phyloP scores from a whole-genome alignment of 2,113 vertebrate species.

The Caretta caretta region DNA sequence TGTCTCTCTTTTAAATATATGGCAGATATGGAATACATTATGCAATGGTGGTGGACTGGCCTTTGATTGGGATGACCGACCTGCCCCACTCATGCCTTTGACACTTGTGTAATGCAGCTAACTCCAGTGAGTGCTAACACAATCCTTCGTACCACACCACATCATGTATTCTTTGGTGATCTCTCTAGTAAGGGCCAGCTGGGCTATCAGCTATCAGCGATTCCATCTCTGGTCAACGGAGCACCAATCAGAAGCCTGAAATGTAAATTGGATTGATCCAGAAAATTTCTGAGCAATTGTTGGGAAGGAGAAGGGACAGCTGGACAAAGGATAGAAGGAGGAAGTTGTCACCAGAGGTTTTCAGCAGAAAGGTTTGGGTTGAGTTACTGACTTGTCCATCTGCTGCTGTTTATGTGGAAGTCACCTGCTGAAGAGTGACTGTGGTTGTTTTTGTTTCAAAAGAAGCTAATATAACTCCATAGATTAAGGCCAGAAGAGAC shows the following conservation, averaged over 20 bases:
- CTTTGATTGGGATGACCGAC: slow-evolving; percentile 59
- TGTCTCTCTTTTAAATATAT: slow-evolving; percentile 58
- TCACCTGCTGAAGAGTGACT: background rate
- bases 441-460: background rate
- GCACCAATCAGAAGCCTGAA: background rate
- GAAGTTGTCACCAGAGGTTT: background rate
- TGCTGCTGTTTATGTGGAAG: background rate
- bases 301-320: slow-evolving; percentile 8
- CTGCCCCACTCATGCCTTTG: slow-evolving; percentile 33
- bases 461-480: background rate
- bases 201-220: slow-evolving; percentile 8
- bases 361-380: background rate
- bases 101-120: slow-evolving; percentile 53
- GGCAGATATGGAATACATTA: slow-evolving; percentile 33
- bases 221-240: background rate
- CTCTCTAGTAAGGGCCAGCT: slow-evolving; percentile 9
- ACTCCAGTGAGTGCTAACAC: slow-evolving; percentile 43
- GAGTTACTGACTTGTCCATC: background rate
- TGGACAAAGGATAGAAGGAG: background rate
- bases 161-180: background rate
- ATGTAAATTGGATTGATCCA: background rate
- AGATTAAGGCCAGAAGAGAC: background rate
- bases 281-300: background rate
- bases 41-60: slow-evolving; percentile 59
- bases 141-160: background rate